Base-by-base conservation (phyloP, 2,797 vertebrate species). In the Morus bassanus region DNA sequence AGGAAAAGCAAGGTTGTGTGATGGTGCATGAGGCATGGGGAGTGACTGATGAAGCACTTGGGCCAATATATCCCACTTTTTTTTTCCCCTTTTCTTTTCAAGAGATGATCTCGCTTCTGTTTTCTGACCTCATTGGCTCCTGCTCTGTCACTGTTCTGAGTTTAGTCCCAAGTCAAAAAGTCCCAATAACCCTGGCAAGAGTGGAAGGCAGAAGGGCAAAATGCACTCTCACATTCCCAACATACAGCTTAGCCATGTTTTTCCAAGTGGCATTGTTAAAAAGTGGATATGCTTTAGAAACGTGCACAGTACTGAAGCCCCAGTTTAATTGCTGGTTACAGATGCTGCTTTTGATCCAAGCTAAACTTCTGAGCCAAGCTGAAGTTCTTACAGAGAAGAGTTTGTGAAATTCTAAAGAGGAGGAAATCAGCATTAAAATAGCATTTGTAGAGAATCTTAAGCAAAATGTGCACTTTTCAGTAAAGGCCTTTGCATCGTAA, bases 351-450 rank as follows among this genome's bases (percentile, higher is more conserved):
- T 93, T 97, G 89, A 96, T 90, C 91, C 89, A 90, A 95, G 93
- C 82, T 86, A 93, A 96, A 97, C 91, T 95, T 96, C 93, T 93
- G 92, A 94, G 89, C 95, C 91, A 95, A 97, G 91, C 94, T 96
- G 93, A 95, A 96, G 93, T 97, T 97, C 92, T 96, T 92, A 63
- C 43, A 92, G 92, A 93, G 76, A 64, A 90, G 92, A 92, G 94
- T 96, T 96, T 60, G 85, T 95, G 87, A 96, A 95, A 96, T 97
- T 95, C 94, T 96, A 78, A 95, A 97, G 94, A 93, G 91, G 81
- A 95, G 91, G 92, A 97, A 97, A 97, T 96, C 94, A 95, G 92
- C 94, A 96, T 97, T 96, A 95, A 95, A 96, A 95, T 96, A 96
- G 74, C 61, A 4, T 93, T 96, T 89, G 85, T 95, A 70, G 82